A percentile compares a stretch with the other conserved stretches of the same genome.
Evolutionary conservation across 2,113 vertebrate genomes (phyloP).

Genomic region (Bubo bubo): DNA sequence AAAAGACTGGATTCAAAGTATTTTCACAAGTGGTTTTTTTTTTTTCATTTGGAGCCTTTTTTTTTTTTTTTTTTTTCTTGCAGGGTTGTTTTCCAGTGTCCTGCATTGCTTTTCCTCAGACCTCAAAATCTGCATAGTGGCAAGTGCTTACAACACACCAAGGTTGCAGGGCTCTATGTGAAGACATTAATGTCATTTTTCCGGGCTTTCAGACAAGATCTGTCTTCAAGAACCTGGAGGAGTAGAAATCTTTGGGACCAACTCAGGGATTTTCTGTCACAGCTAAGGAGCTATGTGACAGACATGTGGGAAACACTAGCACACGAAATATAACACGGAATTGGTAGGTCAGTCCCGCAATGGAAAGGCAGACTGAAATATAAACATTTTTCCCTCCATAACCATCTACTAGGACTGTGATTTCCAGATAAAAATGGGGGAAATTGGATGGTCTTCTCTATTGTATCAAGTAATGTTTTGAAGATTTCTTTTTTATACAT

Average conservation of each 20-base stretch:
- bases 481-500: background rate
- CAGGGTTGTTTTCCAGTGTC: background rate
- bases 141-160: background rate
- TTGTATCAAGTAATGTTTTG: background rate
- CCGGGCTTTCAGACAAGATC: background rate
- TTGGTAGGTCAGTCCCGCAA: background rate
- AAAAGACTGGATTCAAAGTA: background rate
- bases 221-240: background rate
- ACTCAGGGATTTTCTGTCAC: background rate
- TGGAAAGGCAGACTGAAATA: background rate
- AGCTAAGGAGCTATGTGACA: background rate
- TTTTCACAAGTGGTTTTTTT: background rate
- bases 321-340: fast-evolving
- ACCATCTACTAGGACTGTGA: background rate
- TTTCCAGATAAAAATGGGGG: background rate
- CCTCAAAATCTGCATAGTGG: background rate
- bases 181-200: background rate
- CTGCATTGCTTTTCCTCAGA: background rate
- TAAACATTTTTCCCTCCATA: background rate
- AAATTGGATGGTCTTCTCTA: background rate
- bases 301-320: background rate
- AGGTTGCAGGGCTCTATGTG: background rate
- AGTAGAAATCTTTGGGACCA: background rate
- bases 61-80: background rate
- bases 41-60: background rate